Evolutionary conservation across 2,113 vertebrate species (phyloP).

Genomic region (Noctilio leporinus): DNA sequence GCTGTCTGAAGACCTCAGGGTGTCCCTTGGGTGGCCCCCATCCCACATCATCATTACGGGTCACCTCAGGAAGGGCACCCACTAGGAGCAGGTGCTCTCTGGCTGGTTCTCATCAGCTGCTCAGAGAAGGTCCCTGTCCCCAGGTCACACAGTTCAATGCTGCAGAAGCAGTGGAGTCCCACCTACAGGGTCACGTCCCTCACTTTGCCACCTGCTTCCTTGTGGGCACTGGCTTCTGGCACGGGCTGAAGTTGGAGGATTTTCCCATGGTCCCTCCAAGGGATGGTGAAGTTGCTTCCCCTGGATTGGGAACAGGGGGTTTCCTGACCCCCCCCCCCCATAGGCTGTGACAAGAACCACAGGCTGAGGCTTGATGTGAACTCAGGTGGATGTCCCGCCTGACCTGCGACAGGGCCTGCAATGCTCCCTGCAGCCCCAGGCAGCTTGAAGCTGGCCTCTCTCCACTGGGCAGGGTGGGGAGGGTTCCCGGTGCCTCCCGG

Average conservation of each 20-base stretch:
- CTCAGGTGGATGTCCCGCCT: no score
- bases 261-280: not conserved
- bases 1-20: not conserved
- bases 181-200: not conserved
- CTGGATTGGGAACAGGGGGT: not conserved
- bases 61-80: not conserved
- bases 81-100: accelerated
- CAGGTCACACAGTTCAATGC: not conserved
- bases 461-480: no score
- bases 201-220: not conserved
- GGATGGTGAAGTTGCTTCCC: not conserved
- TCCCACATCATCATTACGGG: accelerated
- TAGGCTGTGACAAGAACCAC: no score
- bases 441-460: no score
- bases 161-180: not conserved
- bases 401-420: no score
- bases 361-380: no score
- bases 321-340: no score
- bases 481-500: no score
- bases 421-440: no score
- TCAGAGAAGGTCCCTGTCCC: not conserved
- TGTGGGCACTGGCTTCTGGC: not conserved
- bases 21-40: not conserved
- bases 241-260: not conserved
- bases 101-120: accelerated